Evolutionary conservation across 2,113 vertebrate genomes (phyloP), one percentile per base, ranked within the genome.

Genomic region (Penelope pileata): DNA sequence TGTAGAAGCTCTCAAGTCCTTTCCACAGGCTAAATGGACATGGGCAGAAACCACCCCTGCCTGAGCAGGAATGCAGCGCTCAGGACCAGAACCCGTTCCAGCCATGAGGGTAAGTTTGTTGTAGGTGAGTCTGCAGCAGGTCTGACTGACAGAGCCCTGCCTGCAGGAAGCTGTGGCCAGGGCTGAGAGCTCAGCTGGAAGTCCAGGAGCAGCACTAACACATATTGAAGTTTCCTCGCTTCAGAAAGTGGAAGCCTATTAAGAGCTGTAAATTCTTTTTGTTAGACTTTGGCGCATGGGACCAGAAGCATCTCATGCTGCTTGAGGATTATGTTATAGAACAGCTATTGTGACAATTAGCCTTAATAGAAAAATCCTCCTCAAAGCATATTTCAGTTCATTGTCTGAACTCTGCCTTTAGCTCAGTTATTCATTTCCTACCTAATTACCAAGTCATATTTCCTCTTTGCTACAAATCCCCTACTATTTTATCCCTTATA

Each of bases 351-450:
- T 73, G 85, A 45, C 34, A 76, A 90, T 69, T 59, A 87, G 15
- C 24, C 32, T 77, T 86, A 90, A 80, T 2, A 74, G 72, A 90
- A 88, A 84, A 91, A 79, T 72, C 36, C 58, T 93, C n/a, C 38
- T 77, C 32, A 77, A 93, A 83, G 43, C 32, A 9, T 64, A 66
- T 83, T 93, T 82, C 27, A 76, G 18, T 59, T 91, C 29, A 79
- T 90, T 53, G n/a, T 69, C 79, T 90, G 72, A 90, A 83, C 51
- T 83, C 64, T 67, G 62, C 50, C 56, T 93, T 86, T 90, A 83
- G 72, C 38, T 93, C 26, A 74, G 60, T 88, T 94, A 86, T 51
- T 90, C 0, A 88, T 93, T 94, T 93, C 56, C 86, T 84, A 22
- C 59, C 38, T 75, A 83, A 90, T 75, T 94, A 75, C 80, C 45